Evolutionary conservation across 2,113 vertebrate genomes (phyloP).

Genomic region (Eretmochelys imbricata): DNA sequence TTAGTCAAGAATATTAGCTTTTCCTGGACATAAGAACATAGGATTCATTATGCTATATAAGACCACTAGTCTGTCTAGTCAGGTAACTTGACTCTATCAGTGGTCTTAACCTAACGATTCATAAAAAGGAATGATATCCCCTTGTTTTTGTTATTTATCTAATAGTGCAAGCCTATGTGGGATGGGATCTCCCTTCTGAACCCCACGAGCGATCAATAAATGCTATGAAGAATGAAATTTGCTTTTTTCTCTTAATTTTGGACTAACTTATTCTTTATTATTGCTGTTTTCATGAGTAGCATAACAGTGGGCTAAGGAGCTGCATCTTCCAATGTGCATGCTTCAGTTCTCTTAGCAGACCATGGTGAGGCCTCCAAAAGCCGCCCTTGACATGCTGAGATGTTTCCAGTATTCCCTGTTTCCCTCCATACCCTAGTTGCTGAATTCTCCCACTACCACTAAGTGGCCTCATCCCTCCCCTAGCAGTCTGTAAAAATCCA

Average conservation of each 20-base stretch:
- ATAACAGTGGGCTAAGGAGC: background rate
- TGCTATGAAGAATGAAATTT: background rate
- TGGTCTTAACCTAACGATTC: background rate
- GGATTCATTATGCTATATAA: too few relatives aligned
- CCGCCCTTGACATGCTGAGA: background rate
- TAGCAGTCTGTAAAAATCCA: background rate
- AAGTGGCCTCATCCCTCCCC: background rate
- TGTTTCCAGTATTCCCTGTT: background rate
- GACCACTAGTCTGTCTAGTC: too few relatives aligned
- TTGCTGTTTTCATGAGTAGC: background rate
- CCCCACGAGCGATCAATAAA: background rate
- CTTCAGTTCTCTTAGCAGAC: background rate
- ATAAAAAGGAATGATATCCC: background rate
- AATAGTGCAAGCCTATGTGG: background rate
- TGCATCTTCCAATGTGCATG: background rate
- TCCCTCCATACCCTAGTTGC: background rate
- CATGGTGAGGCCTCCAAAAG: background rate
- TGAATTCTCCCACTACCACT: background rate
- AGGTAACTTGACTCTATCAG: background rate
- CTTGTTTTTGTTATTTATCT: background rate
- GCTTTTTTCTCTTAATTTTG: background rate
- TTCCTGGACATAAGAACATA: too few relatives aligned
- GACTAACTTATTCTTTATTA: background rate
- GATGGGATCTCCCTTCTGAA: background rate
- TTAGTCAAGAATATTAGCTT: too few relatives aligned